A percentile compares a stretch with the other conserved stretches of the same genome.
Evolutionary conservation across 2,113 vertebrate genomes (phyloP).

Genomic region (Crotalus helleri): DNA sequence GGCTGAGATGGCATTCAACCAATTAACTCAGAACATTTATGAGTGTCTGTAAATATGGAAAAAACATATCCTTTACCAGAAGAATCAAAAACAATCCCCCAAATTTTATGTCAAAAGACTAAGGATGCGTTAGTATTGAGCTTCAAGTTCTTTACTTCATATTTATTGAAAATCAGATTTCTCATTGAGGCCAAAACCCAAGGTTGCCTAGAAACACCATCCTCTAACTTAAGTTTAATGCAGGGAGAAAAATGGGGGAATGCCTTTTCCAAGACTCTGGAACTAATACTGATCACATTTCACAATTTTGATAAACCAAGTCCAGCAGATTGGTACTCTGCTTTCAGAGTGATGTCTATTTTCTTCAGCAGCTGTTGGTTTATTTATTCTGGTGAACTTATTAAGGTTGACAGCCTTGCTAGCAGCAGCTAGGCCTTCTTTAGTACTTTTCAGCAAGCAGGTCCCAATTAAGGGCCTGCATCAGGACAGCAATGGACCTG

Average conservation of each 20-base stretch:
- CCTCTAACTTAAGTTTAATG: not conserved
- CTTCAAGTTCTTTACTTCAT: not conserved
- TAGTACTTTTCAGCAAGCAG: not conserved
- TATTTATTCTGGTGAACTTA: not conserved
- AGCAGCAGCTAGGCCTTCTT: not conserved
- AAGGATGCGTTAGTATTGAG: not conserved
- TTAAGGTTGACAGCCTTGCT: not conserved
- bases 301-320: not conserved
- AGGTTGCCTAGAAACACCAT: not conserved
- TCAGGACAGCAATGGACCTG: not conserved
- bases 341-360: not conserved
- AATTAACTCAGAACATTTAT: not conserved
- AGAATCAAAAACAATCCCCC: not conserved
- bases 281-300: not conserved
- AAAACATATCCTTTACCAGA: not conserved
- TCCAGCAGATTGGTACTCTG: not conserved
- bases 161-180: not conserved
- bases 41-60: not conserved
- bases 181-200: not conserved
- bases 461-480: not conserved
- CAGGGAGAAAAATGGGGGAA: not conserved
- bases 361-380: not conserved
- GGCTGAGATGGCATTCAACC: not conserved
- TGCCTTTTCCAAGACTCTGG: not conserved
- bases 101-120: not conserved